A percentile compares a stretch with the other conserved stretches of the same genome.
These are phyloP conservation scores for Popillia japonica DNA, from an alignment of 1,140 invertebrate genomes.

Conservation along the genomic window DNA sequence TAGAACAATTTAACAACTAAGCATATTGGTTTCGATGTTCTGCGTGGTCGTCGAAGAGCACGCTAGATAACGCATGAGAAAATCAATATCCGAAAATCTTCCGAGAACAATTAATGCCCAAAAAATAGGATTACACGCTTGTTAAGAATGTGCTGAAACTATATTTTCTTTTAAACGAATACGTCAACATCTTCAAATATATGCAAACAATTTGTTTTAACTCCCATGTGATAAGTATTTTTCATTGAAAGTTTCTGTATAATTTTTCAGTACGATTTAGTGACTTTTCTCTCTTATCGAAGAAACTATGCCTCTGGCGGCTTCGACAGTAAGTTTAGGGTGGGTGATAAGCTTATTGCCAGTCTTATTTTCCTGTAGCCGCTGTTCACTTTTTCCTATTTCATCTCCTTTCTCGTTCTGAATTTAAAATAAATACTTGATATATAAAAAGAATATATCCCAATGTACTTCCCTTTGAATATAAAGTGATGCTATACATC, in stretches of 20 bases:
- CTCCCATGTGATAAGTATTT: neutral
- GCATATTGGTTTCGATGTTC: neutral
- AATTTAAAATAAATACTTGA: neutral
- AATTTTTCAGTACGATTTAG: neutral
- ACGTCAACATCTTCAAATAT: neutral
- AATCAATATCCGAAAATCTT: conserved; percentile 25
- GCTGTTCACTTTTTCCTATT: neutral
- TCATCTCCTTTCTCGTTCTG: neutral
- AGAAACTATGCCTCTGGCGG: neutral
- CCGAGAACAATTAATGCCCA: neutral
- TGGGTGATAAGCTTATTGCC: neutral
- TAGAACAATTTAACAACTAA: neutral
- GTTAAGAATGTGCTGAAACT: neutral
- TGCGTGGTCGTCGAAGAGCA: neutral
- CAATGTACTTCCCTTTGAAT: too few relatives aligned
- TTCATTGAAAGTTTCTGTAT: neutral
- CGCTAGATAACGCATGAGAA: neutral
- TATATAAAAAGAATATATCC: too few relatives aligned
- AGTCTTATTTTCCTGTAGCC: neutral
- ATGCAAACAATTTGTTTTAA: neutral
- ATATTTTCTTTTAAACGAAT: neutral
- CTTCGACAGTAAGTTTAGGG: neutral
- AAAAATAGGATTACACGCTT: neutral
- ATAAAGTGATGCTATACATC: too few relatives aligned
- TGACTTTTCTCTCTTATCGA: neutral